Percentiles rank a stretch among this genome's conserved stretches.
phyloP scores from a whole-genome alignment of 2,888 invertebrate genomes.

The Pogonocherus hispidulus region DNA sequence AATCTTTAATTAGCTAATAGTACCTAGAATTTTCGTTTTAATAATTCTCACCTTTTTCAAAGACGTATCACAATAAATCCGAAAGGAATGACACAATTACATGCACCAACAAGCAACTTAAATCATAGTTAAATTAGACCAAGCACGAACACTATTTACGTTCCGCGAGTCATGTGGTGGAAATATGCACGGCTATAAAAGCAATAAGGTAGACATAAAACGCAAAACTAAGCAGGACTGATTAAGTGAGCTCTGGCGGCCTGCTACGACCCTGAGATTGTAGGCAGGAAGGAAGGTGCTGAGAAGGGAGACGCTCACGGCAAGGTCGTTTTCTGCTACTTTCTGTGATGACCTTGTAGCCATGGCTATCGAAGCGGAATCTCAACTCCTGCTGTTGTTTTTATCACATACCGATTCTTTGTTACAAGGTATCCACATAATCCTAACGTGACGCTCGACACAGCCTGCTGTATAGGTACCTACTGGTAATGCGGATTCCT shows the following conservation, averaged over 20 bases:
- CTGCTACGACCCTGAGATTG: constrained; percentile 58
- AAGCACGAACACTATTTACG: constrained; percentile 34
- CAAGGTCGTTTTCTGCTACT: constrained; percentile 50
- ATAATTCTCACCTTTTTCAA: constrained; percentile 15
- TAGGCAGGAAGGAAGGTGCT: constrained; percentile 60
- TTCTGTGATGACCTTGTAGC: constrained; percentile 57
- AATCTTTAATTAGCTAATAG: no score
- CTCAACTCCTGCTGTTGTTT: constrained; percentile 42
- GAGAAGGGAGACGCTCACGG: constrained; percentile 54
- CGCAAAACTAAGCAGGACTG: constrained; percentile 35
- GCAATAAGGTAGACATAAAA: constrained; percentile 39
- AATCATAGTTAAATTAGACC: constrained; percentile 23
- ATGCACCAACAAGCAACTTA: constrained; percentile 12
- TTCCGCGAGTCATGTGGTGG: constrained; percentile 33
- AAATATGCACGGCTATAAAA: constrained; percentile 30
- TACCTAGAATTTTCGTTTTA: not conserved
- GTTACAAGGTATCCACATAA: constrained; percentile 1
- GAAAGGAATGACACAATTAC: constrained; percentile 20
- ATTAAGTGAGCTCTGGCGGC: constrained; percentile 41
- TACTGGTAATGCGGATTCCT: constrained; percentile 7
- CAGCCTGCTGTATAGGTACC: no score
- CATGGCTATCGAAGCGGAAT: constrained; percentile 61
- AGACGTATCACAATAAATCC: constrained; percentile 11
- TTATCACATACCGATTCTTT: constrained; percentile 26
- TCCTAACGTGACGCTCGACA: not conserved